Evolutionary conservation across 2,888 invertebrate genomes (phyloP), one percentile per base, ranked within the genome.

Genomic region (Coronaproctus castanopsis): DNA sequence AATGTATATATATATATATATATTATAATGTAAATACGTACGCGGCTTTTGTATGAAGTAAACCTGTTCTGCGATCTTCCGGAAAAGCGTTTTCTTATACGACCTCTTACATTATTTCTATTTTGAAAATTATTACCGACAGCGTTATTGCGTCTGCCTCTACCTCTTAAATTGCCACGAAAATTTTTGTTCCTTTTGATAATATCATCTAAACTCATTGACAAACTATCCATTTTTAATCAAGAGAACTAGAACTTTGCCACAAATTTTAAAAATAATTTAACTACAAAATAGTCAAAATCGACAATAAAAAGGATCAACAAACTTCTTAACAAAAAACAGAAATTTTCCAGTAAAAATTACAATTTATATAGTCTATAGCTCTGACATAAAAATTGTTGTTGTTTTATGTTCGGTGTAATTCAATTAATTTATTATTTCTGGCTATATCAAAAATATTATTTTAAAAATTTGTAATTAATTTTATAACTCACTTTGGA

Each of bases 191-290:
- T 59, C 8, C 55, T 55, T 20, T 59, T 59, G 5, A 59, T 59
- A 21, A 59, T 55, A 55, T 59, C 59, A 24, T 59, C 59, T 10
- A 59, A 55, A 51, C 59, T 59, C 49, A 59, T 54, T 14, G 36
- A 36, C 14, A 36, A 36, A 8, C 14, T 36, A 14, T 36, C 36
- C 36, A 36, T 36, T 36, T 36, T 14, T 36, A 36, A 36, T 36
- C 5, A 8, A 8, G 14, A 36, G 5, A 36, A 36, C 36, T 36
- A 36, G 36, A 36, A 36, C 36, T 8, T 36, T 36, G 5, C 36
- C 14, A 36, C 36, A 36, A 36, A 36, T 36, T 36, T 36, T 36
- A 36, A 36, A 36, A 36, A 8, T 5, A 36, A 36, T 36, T 36
- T 8, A 36, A 36, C 36, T n/a, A n/a, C n/a, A n/a, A n/a, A n/a